Evolutionary conservation across 2,888 invertebrate species (phyloP).

Genomic region (Leptogaster cylindrica): DNA sequence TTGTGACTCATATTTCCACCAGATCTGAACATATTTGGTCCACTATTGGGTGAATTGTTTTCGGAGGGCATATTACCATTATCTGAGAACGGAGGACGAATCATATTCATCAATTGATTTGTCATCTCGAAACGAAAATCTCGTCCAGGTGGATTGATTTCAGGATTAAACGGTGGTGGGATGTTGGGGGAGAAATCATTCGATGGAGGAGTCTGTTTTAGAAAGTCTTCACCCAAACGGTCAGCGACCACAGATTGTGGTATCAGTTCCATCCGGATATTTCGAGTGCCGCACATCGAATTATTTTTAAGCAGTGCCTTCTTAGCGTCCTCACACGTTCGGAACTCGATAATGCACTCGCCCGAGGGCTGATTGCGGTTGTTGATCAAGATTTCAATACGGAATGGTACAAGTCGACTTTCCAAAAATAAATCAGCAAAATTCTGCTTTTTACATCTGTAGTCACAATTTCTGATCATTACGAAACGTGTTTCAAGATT

Average conservation of each 20-base stretch:
- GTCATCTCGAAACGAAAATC: slow-evolving; percentile 12
- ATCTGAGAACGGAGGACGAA: slow-evolving; percentile 23
- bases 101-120: neutral
- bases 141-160: neutral
- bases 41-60: neutral
- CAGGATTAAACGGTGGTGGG: slow-evolving; percentile 5
- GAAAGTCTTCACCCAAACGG: slow-evolving; percentile 25
- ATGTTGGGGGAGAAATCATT: neutral
- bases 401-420: slow-evolving; percentile 75
- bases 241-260: slow-evolving; percentile 39
- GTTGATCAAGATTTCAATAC: slow-evolving; percentile 80
- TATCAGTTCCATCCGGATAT: slow-evolving; percentile 49
- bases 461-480: slow-evolving; percentile 76
- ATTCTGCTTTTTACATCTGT: slow-evolving; percentile 76
- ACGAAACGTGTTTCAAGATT: slow-evolving; percentile 67
- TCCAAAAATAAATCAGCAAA: slow-evolving; percentile 81
- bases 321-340: slow-evolving; percentile 72
- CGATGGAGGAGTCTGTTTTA: neutral
- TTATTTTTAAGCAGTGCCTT: slow-evolving; percentile 56
- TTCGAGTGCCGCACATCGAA: slow-evolving; percentile 51
- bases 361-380: slow-evolving; percentile 76
- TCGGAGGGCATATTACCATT: neutral
- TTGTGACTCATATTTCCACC: slow-evolving; percentile 10
- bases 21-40: neutral
- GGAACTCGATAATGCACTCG: slow-evolving; percentile 88